A percentile compares a stretch with the other conserved stretches of the same genome.
These are phyloP conservation scores for Sarcophaga peregrina DNA, from an alignment of 1,140 invertebrate genomes.

Conservation along the genomic window DNA sequence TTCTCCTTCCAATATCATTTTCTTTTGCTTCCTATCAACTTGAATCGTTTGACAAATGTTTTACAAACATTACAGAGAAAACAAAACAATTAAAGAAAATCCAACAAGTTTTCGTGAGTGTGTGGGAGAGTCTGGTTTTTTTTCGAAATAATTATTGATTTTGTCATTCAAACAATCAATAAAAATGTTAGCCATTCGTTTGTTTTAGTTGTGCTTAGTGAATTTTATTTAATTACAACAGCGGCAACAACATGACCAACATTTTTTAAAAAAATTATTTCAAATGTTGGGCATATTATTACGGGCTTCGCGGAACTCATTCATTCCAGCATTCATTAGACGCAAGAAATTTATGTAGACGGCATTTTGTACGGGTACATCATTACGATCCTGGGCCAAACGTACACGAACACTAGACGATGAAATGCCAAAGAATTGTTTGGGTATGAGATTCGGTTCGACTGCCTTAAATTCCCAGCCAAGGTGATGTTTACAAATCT, in stretches of 20 bases:
- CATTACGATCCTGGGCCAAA: slow-evolving; percentile 32
- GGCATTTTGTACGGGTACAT: slow-evolving; percentile 12
- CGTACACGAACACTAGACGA: slow-evolving; percentile 61
- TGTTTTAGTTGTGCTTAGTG: neutral
- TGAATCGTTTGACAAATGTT: too few species aligned
- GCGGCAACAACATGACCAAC: slow-evolving; percentile 46
- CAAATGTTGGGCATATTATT: slow-evolving; percentile 42
- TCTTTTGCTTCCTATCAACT: too few species aligned
- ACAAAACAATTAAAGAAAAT: too few species aligned
- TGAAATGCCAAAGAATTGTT: slow-evolving; percentile 79
- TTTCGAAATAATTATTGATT: too few species aligned
- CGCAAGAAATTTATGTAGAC: slow-evolving; percentile 8
- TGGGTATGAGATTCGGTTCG: slow-evolving; percentile 72
- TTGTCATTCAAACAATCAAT: too few species aligned
- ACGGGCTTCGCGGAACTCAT: slow-evolving; percentile 53
- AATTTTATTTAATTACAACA: slow-evolving; percentile 24
- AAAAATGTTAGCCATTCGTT: neutral
- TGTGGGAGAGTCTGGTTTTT: too few species aligned
- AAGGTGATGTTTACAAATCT: slow-evolving; percentile 75
- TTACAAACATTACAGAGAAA: too few species aligned
- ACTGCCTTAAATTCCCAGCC: slow-evolving; percentile 83
- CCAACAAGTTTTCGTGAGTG: too few species aligned
- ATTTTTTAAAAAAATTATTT: slow-evolving; percentile 51
- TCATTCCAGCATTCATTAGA: slow-evolving; percentile 44
- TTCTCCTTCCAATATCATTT: too few species aligned